Evolutionary conservation across 2,113 vertebrate species (phyloP), one percentile per base, ranked within the genome.

Genomic region (Glaucidium brasilianum): DNA sequence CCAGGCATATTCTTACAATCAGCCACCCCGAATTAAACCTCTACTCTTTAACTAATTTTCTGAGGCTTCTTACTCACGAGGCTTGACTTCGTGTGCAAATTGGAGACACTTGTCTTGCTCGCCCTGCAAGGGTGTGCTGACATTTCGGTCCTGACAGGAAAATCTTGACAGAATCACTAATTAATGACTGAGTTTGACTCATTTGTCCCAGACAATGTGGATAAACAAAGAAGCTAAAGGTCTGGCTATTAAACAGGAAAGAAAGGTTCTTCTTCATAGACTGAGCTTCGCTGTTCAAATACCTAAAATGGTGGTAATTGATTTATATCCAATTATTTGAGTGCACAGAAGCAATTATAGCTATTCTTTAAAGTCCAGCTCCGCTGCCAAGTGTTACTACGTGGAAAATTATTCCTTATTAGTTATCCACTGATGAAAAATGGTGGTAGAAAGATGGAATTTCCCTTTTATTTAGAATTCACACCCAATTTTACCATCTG

Each of bases 111-210:
- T 96, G 96, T 92, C 94, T 94, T 62, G 62, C 68, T 52, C 32
- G 69, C 49, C 16, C 58, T 95, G 97, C 95, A 92, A 93, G 90
- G 52, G 56, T 79, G 32, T 90, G 53, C 68, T 90, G 95, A 97
- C 96, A 97, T 97, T 97, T 98, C 79, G 63, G 67, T 94, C 39
- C 93, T 96, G 89, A 94, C 85, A 94, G 45, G 68, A 90, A 96
- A 96, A 97, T 94, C 89, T 85, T 75, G 80, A 88, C 94, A 95
- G 97, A 96, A 94, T 93, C 83, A 50, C 80, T 86, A 85, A 88
- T 86, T 90, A 95, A 95, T 95, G 94, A 53, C 68, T 55, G 68
- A 81, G 80, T 78, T 94, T 90, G 95, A 90, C 58, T 96, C 86
- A 75, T 93, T 96, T 86, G 72, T 88, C 35, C 37, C 66, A 73